Base-by-base conservation (phyloP, 2,888 invertebrate species). In the Oligia strigilis region DNA sequence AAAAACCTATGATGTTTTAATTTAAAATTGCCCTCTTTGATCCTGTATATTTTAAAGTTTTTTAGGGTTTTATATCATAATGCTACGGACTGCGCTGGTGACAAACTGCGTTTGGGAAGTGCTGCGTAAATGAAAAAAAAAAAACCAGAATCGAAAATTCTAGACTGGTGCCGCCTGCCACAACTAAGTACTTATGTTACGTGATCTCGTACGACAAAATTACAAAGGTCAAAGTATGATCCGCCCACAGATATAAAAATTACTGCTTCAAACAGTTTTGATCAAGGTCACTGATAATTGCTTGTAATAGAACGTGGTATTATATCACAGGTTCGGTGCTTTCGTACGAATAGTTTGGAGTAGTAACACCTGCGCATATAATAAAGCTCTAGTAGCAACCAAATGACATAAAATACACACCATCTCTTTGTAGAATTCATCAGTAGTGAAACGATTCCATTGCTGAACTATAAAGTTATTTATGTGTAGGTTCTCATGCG, bases 401-500 rank as follows among this genome's bases (percentile, higher is more conserved):
- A 9, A 23, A n/a, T 52, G 9, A 60, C 23, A n/a, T 66, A 14
- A 67, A 69, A 58, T n/a, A 58, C 29, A 11, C 36, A 52, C 43
- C n/a, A 72, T 43, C 14, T 11, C 49, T 69, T 66, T 49, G 5
- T 69, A 58, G 14, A 64, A 66, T 52, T 60, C 43, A 36, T 29
- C n/a, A 58, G n/a, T 60, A 19, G 1, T 43, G 40, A 29, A 49
- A 19, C 9, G 4, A 29, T 62, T 58, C 8, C 55, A 62, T 29
- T 64, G 46, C 29, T 83, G 14, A 14, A 60, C 14, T 70, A n/a
- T 72, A 23, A 65, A 17, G 36, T 64, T 67, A 40, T 80, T 69
- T 62, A 36, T 60, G 65, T 77, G 40, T 71, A 97, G 96, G 90
- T 95, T 95, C 79, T 96, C 96, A n/a, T 96, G 96, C 86, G 96